phyloP scores from a whole-genome alignment of 2,888 invertebrate species.

The Drosophila koepferae region DNA sequence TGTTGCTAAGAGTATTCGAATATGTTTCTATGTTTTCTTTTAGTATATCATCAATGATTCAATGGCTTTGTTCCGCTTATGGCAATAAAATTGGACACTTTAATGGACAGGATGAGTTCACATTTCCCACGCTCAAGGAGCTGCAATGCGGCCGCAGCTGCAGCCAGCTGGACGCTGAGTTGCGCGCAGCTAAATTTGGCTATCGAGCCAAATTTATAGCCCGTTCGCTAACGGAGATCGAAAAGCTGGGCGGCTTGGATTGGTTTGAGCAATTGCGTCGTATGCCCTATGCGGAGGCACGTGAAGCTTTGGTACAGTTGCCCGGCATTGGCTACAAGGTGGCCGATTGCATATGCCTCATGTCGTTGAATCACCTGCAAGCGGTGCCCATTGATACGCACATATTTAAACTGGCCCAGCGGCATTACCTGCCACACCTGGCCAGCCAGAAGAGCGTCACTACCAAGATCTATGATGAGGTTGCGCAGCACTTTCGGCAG shows the following conservation, averaged over 20 bases:
- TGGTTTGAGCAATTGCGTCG: slow-evolving; percentile 91
- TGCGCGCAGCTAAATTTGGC: slow-evolving; percentile 92
- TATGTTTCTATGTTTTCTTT: slow-evolving; percentile 37
- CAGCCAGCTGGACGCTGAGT: slow-evolving; percentile 88
- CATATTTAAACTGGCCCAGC: slow-evolving; percentile 95
- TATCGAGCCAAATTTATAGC: slow-evolving; percentile 95
- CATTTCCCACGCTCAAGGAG: slow-evolving; percentile 92
- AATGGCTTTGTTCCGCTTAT: slow-evolving; percentile 93
- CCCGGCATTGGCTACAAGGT: slow-evolving; percentile 98
- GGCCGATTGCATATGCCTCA: slow-evolving; percentile 98
- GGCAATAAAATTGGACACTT: slow-evolving; percentile 91
- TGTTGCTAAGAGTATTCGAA: too few relatives aligned
- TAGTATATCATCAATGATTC: slow-evolving; percentile 96
- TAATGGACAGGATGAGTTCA: slow-evolving; percentile 90
- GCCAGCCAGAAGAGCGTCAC: slow-evolving; percentile 90
- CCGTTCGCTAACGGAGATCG: slow-evolving; percentile 90
- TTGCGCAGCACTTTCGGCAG: slow-evolving; percentile 91
- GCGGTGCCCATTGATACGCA: slow-evolving; percentile 98
- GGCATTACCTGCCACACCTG: slow-evolving; percentile 92
- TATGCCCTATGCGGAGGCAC: slow-evolving; percentile 90
- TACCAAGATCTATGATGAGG: slow-evolving; percentile 93
- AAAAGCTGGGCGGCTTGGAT: slow-evolving; percentile 88
- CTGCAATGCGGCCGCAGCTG: slow-evolving; percentile 80
- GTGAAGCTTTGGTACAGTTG: slow-evolving; percentile 90
- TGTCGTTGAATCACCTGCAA: slow-evolving; percentile 95